Evolutionary conservation across 53 echinoderm and acorn worm species (phyloP).

Genomic region (Luidia sarsii): DNA sequence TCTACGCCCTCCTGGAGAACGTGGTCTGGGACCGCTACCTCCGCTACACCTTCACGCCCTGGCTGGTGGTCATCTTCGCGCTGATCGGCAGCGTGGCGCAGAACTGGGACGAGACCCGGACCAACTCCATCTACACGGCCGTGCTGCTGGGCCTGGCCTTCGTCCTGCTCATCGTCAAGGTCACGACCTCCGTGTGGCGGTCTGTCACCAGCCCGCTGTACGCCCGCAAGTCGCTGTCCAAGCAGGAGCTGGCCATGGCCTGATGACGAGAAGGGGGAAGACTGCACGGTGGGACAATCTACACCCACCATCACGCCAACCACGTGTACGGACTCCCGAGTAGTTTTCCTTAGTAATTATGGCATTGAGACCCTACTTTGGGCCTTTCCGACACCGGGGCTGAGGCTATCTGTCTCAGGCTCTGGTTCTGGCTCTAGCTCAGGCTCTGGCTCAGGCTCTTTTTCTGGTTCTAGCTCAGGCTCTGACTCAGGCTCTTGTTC

Average conservation of each 20-base stretch:
- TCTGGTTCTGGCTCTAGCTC: too few relatives aligned
- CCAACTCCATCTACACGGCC: slow-evolving; percentile 60
- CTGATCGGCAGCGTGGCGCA: slow-evolving; percentile 48
- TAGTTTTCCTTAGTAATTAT: too few relatives aligned
- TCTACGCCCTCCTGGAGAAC: slow-evolving; percentile 59
- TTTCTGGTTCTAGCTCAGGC: too few relatives aligned
- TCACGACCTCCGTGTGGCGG: slow-evolving; percentile 40
- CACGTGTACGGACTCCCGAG: too few relatives aligned
- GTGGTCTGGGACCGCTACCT: slow-evolving; percentile 58
- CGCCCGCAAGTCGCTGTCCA: background rate
- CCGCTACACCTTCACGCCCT: slow-evolving; percentile 65
- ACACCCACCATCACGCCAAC: too few relatives aligned
- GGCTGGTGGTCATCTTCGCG: slow-evolving; percentile 60
- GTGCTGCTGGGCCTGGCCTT: slow-evolving; percentile 58
- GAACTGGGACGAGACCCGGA: slow-evolving; percentile 54
- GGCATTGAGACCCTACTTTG: too few relatives aligned
- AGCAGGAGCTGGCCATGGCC: background rate
- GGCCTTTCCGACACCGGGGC: too few relatives aligned
- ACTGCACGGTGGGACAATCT: too few relatives aligned
- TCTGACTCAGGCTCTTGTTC: too few relatives aligned
- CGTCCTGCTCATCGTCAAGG: slow-evolving; percentile 63
- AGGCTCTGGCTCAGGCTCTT: too few relatives aligned
- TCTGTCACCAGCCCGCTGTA: background rate
- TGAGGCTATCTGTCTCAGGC: too few relatives aligned
- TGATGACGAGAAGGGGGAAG: too few relatives aligned